Percentiles rank a stretch among this genome's conserved stretches.
Conservation (phyloP, 2,113 vertebrate species). For the Naja naja region DNA sequence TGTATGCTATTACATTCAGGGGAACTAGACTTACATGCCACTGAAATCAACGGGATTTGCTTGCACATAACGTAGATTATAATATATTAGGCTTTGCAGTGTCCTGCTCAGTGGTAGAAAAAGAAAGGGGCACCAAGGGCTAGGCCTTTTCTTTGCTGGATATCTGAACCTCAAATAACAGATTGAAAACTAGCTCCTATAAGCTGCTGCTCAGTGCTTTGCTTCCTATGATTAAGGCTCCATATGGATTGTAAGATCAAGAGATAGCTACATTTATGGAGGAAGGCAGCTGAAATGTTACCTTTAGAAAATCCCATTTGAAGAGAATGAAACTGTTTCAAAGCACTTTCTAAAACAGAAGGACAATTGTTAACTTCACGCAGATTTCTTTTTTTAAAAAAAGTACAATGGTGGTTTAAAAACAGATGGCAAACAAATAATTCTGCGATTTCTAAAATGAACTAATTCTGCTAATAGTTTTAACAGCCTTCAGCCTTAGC, state of each 20-base stretch:
- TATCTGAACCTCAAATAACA: neutral
- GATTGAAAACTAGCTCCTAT: neutral
- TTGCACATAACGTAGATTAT: neutral
- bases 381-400: neutral
- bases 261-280: conserved; percentile 1
- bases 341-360: conserved; percentile 50
- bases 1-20: neutral
- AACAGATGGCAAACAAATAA: conserved; percentile 29
- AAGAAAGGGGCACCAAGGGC: neutral
- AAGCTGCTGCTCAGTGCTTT: neutral
- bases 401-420: conserved; percentile 20
- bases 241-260: neutral
- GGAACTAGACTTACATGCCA: neutral
- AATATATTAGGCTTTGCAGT: neutral
- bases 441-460: conserved; percentile 17
- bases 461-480: conserved; percentile 38
- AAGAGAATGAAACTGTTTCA: conserved; percentile 38
- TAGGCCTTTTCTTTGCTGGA: neutral
- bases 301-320: conserved; percentile 51
- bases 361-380: conserved; percentile 36
- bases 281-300: conserved; percentile 39
- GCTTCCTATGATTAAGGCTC: neutral
- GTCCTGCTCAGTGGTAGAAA: neutral
- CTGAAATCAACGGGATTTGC: neutral
- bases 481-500: conserved; percentile 42